Evolutionary conservation across 2,113 vertebrate genomes (phyloP).

Genomic region (Dipodomys merriami): DNA sequence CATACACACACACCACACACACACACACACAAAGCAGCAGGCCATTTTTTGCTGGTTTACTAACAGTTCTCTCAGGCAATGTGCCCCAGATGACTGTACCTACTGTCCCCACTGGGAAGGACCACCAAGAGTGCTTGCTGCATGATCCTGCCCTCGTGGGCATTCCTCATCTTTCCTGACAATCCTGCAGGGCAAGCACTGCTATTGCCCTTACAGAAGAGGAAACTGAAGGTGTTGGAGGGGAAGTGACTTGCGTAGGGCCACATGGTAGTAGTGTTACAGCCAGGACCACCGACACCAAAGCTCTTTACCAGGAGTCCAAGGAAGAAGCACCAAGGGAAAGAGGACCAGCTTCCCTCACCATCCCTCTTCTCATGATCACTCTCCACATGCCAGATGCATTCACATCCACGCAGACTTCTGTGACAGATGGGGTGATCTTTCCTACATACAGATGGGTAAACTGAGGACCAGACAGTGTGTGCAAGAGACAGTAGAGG

Average conservation of each 20-base stretch:
- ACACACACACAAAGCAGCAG: not conserved
- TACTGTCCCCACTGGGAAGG: fast-evolving
- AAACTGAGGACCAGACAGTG: slow-evolving; percentile 19
- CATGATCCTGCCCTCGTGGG: not conserved
- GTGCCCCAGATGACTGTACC: fast-evolving
- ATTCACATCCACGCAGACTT: no score
- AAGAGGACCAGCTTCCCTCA: not conserved
- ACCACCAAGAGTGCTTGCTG: not conserved
- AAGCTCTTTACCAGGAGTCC: not conserved
- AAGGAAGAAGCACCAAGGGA: not conserved
- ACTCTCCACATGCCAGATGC: not conserved
- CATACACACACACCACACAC: not conserved
- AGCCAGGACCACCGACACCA: not conserved
- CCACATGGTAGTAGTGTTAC: not conserved
- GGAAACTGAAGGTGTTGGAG: not conserved
- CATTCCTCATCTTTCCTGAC: not conserved
- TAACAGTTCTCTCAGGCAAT: not conserved
- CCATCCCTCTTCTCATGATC: not conserved
- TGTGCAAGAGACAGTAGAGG: not conserved
- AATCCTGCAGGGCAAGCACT: not conserved
- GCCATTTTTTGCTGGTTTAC: not conserved
- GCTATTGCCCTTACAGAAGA: not conserved
- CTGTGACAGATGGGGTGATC: not conserved
- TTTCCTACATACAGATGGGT: not conserved
- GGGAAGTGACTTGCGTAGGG: not conserved